Evolutionary conservation across 2,113 vertebrate species (phyloP).

Genomic region (Lepus timidus): DNA sequence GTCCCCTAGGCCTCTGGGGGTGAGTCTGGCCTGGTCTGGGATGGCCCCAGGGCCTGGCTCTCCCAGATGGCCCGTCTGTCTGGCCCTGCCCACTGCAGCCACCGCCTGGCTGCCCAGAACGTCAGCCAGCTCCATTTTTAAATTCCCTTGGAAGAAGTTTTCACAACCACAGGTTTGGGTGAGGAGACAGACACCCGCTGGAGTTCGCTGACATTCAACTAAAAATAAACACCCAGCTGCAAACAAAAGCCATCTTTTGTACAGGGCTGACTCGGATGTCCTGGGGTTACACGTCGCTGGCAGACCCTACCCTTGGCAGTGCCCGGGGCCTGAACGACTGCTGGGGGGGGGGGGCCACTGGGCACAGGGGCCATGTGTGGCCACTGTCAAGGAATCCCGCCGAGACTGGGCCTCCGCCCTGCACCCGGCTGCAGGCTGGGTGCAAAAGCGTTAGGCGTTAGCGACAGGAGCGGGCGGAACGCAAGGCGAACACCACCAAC

Average conservation of each 20-base stretch:
- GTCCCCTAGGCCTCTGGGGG: not conserved
- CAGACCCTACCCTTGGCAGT: not conserved
- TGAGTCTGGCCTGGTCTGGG: not conserved
- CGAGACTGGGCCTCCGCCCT: not conserved
- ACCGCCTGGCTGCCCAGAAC: not conserved
- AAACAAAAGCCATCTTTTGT: conserved; percentile 80
- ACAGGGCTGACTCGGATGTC: conserved; percentile 50
- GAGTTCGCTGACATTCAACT: conserved; percentile 78
- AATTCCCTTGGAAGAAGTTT: conserved; percentile 76
- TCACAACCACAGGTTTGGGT: conserved; percentile 76
- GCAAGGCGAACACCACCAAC: not conserved
- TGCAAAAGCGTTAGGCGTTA: not conserved
- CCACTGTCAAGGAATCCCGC: conserved; percentile 62
- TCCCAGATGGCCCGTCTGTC: conserved; percentile 48
- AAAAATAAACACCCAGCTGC: conserved; percentile 81
- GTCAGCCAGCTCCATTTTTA: conserved; percentile 77
- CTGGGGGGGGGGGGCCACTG: not conserved
- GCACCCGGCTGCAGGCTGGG: not conserved
- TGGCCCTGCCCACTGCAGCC: conserved; percentile 35
- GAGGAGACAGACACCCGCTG: conserved; percentile 68
- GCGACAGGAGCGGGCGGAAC: not conserved
- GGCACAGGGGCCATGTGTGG: not conserved
- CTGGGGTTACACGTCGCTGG: conserved; percentile 15
- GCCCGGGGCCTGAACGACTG: not conserved
- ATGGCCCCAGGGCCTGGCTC: conserved; percentile 13